phyloP scores from a whole-genome alignment of 2,113 vertebrate genomes.

The Mustela nigripes region DNA sequence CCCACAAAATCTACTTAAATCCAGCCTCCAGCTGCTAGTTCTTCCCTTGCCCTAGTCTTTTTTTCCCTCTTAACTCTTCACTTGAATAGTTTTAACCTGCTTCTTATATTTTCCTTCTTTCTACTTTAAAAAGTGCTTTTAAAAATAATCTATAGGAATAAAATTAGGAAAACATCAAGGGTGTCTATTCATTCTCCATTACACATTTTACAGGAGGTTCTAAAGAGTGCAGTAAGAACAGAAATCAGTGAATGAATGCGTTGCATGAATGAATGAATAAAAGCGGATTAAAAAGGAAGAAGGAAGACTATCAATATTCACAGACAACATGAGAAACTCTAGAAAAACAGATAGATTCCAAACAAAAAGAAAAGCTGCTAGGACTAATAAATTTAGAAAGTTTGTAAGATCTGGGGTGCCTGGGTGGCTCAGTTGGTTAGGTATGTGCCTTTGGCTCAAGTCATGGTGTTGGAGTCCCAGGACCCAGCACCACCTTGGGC shows the following conservation, averaged over 20 bases:
- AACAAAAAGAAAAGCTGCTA: neutral
- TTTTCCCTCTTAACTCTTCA: neutral
- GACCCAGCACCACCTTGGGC: neutral
- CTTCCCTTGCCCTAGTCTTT: conserved; percentile 41
- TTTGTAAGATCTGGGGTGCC: neutral
- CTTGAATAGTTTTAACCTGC: neutral
- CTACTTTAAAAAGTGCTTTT: neutral
- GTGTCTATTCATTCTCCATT: neutral
- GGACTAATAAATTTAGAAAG: neutral
- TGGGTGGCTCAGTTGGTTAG: neutral
- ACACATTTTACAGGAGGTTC: neutral
- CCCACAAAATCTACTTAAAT: neutral
- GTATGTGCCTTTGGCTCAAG: neutral
- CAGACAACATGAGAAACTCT: neutral
- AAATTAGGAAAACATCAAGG: neutral
- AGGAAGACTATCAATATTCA: neutral
- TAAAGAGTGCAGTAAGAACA: neutral
- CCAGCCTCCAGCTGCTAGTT: neutral
- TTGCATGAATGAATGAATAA: neutral
- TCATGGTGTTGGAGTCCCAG: neutral
- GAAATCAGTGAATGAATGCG: neutral
- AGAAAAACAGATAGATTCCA: neutral
- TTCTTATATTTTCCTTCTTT: neutral
- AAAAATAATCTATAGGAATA: neutral
- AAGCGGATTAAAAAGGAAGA: neutral